Conservation (phyloP, 2,888 invertebrate species). For the Heliconius ismenius region DNA sequence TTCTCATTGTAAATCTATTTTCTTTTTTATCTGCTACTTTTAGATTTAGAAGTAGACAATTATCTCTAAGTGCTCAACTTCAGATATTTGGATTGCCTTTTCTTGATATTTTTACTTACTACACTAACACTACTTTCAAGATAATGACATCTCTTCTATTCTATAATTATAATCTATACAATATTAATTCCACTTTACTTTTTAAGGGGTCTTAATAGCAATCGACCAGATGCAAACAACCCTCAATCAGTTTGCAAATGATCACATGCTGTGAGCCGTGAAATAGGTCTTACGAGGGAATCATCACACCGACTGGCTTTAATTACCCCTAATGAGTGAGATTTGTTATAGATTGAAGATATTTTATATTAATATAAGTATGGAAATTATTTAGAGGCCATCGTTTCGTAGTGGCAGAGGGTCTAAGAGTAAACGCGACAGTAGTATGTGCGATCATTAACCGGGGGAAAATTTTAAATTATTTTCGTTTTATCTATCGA, state of each 20-base stretch:
- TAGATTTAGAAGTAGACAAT: no score
- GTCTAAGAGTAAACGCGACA: background rate
- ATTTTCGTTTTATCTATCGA: no score
- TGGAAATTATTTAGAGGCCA: background rate
- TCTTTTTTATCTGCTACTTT: no score
- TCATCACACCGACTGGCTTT: conserved; percentile 32
- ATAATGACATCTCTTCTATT: background rate
- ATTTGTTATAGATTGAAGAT: background rate
- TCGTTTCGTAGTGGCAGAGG: background rate
- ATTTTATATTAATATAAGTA: background rate
- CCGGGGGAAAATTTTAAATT: no score
- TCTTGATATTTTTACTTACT: no score
- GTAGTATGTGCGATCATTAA: background rate
- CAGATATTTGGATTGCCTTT: no score
- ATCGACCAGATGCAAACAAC: conserved; percentile 38
- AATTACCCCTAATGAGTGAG: conserved; percentile 23
- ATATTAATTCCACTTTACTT: background rate
- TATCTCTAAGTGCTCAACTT: no score
- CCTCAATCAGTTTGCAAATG: conserved; percentile 41
- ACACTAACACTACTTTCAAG: background rate
- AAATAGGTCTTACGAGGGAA: conserved; percentile 34
- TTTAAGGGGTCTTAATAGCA: background rate
- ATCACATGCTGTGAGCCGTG: conserved; percentile 36
- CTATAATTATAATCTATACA: background rate
- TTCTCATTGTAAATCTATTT: no score